Conservation (phyloP, 2,113 vertebrate species). For the Promerops cafer region DNA sequence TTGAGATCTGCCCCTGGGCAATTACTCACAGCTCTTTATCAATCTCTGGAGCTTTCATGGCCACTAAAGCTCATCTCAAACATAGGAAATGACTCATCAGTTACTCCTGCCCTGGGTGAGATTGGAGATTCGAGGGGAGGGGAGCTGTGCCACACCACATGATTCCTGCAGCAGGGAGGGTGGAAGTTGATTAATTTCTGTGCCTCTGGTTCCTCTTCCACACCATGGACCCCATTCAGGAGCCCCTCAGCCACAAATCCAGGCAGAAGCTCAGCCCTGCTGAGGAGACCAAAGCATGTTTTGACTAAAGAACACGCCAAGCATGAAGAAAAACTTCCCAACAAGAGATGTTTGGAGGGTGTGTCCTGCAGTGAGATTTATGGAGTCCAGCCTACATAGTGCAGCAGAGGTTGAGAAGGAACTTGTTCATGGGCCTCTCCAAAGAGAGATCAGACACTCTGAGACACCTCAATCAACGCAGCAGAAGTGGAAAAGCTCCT, state of each 20-base stretch:
- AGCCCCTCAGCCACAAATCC: neutral
- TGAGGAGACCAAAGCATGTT: neutral
- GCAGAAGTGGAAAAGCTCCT: neutral
- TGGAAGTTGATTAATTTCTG: neutral
- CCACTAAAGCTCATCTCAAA: neutral
- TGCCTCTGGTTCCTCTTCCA: neutral
- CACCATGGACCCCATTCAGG: neutral
- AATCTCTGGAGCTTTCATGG: neutral
- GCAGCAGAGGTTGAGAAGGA: neutral
- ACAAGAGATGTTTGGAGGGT: neutral
- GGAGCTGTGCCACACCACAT: neutral
- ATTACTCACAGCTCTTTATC: neutral
- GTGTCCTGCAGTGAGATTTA: neutral
- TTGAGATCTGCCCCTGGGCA: neutral
- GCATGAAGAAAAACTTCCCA: neutral
- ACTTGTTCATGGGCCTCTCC: neutral
- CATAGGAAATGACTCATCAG: neutral
- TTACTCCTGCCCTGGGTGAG: neutral
- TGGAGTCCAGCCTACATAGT: neutral
- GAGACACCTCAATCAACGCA: neutral
- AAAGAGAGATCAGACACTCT: neutral
- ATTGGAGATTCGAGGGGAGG: neutral
- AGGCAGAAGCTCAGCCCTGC: neutral
- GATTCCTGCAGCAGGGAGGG: neutral
- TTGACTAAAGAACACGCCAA: neutral